Evolutionary conservation across 2,888 invertebrate genomes (phyloP).

Genomic region (Odontomyia ornata): DNA sequence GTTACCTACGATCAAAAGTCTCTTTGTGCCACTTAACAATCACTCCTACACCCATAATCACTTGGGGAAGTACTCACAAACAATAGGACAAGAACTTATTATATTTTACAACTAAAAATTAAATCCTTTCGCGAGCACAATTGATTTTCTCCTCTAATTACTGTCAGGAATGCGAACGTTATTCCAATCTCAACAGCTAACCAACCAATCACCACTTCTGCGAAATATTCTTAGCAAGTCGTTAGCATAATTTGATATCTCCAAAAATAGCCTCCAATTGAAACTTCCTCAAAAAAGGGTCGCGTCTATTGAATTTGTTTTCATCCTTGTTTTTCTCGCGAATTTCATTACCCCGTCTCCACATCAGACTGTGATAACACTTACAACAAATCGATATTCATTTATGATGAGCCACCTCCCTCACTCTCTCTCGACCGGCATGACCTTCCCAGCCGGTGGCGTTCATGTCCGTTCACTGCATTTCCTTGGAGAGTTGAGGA

Average conservation of each 20-base stretch:
- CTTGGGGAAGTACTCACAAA: no score
- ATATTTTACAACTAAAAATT: no score
- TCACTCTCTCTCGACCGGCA: not conserved
- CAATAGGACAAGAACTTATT: no score
- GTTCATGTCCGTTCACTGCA: not conserved
- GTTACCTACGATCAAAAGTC: no score
- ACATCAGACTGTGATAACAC: not conserved
- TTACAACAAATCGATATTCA: conserved; percentile 11
- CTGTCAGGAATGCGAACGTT: not conserved
- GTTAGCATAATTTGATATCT: not conserved
- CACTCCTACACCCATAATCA: no score
- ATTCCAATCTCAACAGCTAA: not conserved
- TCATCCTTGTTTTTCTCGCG: not conserved
- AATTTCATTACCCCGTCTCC: not conserved
- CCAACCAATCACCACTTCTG: not conserved
- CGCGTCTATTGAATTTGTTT: not conserved
- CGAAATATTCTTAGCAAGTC: not conserved
- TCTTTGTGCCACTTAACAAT: no score
- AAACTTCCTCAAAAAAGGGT: conserved; percentile 10
- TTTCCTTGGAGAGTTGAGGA: not conserved
- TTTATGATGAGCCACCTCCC: not conserved
- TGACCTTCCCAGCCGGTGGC: not conserved
- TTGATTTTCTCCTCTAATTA: no score
- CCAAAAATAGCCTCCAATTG: conserved; percentile 1
- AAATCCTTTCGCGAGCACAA: no score